Percentiles rank a stretch among this genome's conserved stretches.
These are phyloP conservation scores for Hirudinaria manillensis DNA, from an alignment of 2,888 invertebrate genomes.

Conservation along the genomic window DNA sequence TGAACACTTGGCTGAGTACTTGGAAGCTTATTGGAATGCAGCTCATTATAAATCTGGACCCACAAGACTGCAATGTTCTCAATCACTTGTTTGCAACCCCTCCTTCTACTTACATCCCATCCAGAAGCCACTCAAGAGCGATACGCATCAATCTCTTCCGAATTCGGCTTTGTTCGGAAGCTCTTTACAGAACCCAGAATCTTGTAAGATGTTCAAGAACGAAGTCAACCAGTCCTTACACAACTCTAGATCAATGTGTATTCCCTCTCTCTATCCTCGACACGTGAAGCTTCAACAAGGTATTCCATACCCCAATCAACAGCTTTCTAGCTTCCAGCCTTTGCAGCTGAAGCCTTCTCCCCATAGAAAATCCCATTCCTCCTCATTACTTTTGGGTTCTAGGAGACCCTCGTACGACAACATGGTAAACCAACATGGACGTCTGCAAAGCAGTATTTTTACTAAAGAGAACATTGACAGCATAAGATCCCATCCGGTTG, in stretches of 20 bases:
- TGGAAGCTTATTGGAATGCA: conserved; percentile 31
- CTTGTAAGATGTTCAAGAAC: conserved; percentile 4
- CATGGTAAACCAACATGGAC: conserved; percentile 5
- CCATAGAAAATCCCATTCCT: conserved; percentile 26
- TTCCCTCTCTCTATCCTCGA: neutral
- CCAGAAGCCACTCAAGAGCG: conserved; percentile 1
- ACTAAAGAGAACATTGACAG: conserved; percentile 6
- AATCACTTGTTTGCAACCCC: conserved; percentile 9
- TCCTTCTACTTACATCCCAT: neutral
- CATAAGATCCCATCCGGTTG: neutral
- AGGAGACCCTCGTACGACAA: conserved; percentile 1
- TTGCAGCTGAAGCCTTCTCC: conserved; percentile 10
- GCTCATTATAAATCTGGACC: conserved; percentile 29
- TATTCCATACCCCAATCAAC: conserved; percentile 7
- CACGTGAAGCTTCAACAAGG: conserved; percentile 2
- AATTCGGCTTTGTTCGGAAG: neutral
- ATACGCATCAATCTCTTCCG: neutral
- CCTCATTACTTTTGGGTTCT: conserved; percentile 3
- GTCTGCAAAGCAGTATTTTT: neutral
- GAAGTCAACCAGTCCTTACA: conserved; percentile 19
- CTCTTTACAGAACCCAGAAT: neutral
- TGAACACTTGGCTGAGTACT: conserved; percentile 26
- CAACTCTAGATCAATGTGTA: conserved; percentile 21
- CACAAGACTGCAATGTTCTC: conserved; percentile 15
- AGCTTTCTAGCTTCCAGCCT: conserved; percentile 8